Conservation (phyloP, 2,113 vertebrate genomes). For the Pomatorhinus ruficollis region DNA sequence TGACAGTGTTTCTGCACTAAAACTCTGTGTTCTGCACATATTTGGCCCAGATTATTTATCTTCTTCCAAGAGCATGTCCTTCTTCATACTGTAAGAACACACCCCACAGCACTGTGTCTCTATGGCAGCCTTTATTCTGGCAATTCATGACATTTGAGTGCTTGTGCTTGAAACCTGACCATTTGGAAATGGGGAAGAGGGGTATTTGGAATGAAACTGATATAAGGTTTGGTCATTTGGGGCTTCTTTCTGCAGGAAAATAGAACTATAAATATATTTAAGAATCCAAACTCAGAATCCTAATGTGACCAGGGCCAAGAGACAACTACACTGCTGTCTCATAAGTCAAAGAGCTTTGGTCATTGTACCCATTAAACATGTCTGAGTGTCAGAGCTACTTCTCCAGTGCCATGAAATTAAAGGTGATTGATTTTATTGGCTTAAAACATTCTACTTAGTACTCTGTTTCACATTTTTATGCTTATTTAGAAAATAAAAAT, state of each 20-base stretch:
- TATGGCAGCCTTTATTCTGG: not conserved
- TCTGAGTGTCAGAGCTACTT: not conserved
- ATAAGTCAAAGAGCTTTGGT: not conserved
- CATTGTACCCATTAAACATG: not conserved
- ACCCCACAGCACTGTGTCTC: fast-evolving
- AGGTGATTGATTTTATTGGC: not conserved
- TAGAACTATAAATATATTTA: not conserved
- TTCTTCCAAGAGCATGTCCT: not conserved
- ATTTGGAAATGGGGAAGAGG: not conserved
- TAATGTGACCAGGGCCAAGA: not conserved
- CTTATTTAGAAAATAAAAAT: not conserved
- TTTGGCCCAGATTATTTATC: not conserved
- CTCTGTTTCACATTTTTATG: not conserved
- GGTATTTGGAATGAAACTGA: not conserved
- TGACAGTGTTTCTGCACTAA: not conserved
- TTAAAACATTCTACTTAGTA: not conserved
- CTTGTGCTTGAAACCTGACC: not conserved
- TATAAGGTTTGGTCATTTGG: not conserved
- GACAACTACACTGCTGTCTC: not conserved
- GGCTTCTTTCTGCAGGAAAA: not conserved
- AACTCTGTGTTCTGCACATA: fast-evolving
- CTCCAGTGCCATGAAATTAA: not conserved
- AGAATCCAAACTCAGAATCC: not conserved
- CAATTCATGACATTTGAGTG: not conserved
- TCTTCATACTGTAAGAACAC: not conserved